Evolutionary conservation across 2,888 invertebrate species (phyloP).

Genomic region (Drosophila crucigera): DNA sequence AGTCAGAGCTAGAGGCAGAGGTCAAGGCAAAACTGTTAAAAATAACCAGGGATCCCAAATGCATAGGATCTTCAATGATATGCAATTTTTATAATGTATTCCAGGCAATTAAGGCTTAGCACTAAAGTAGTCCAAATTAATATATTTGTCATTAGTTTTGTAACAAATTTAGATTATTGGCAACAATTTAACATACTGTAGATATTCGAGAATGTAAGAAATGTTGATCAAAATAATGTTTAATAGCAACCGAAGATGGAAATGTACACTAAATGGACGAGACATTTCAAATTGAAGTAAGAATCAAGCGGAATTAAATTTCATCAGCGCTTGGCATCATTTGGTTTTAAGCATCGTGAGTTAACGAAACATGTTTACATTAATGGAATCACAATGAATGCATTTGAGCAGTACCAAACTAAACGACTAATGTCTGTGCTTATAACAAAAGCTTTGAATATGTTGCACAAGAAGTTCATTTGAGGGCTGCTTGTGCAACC

Average conservation of each 20-base stretch:
- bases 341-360: not conserved
- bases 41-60: constrained; percentile 25
- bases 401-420: not conserved
- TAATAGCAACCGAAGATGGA: not conserved
- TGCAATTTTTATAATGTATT: not conserved
- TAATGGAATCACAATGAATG: not conserved
- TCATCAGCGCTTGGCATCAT: not conserved
- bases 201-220: not conserved
- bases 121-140: not conserved
- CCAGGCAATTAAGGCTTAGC: not conserved
- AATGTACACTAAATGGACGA: not conserved
- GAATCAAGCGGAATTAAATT: not conserved
- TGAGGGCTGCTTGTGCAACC: constrained; percentile 24
- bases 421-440: not conserved
- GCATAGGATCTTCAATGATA: no score
- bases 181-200: not conserved
- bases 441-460: constrained; percentile 2
- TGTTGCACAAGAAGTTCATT: not conserved
- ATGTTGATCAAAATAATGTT: not conserved
- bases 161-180: not conserved
- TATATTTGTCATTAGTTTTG: not conserved
- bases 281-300: no score
- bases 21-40: constrained; percentile 31
- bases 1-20: constrained; percentile 23
- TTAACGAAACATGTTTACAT: not conserved